Conservation (phyloP, 2,888 invertebrate genomes). For the Villa cingulata region DNA sequence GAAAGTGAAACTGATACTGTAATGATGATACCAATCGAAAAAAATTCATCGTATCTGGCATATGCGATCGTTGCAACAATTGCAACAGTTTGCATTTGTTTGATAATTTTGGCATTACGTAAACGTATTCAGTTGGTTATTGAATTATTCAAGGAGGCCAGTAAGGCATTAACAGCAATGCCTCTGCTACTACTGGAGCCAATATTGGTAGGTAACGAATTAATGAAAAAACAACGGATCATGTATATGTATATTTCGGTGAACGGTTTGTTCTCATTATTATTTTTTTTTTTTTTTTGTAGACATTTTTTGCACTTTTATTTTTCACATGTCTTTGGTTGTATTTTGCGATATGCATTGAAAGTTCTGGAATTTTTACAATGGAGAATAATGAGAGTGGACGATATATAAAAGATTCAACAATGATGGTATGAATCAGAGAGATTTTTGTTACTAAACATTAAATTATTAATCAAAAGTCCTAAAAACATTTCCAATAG, state of each 20-base stretch:
- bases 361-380: constrained; percentile 42
- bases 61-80: constrained; percentile 47
- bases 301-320: constrained; percentile 29
- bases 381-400: constrained; percentile 22
- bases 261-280: too few species aligned
- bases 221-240: too few species aligned
- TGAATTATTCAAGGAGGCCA: constrained; percentile 50
- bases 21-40: constrained; percentile 5
- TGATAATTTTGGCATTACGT: constrained; percentile 46
- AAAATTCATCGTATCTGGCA: constrained; percentile 35
- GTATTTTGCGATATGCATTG: constrained; percentile 47
- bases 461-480: background rate
- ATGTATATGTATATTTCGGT: background rate
- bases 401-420: constrained; percentile 15
- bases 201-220: constrained; percentile 39
- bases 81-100: constrained; percentile 41
- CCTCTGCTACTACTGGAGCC: constrained; percentile 48
- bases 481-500: background rate
- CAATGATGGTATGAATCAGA: constrained; percentile 14
- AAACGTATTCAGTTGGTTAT: constrained; percentile 48
- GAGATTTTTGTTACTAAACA: too few species aligned
- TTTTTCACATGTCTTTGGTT: constrained; percentile 45
- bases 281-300: background rate
- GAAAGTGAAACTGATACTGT: background rate
- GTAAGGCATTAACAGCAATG: constrained; percentile 48